phyloP scores from a whole-genome alignment of 2,888 invertebrate species.

The Lamproptera curius region DNA sequence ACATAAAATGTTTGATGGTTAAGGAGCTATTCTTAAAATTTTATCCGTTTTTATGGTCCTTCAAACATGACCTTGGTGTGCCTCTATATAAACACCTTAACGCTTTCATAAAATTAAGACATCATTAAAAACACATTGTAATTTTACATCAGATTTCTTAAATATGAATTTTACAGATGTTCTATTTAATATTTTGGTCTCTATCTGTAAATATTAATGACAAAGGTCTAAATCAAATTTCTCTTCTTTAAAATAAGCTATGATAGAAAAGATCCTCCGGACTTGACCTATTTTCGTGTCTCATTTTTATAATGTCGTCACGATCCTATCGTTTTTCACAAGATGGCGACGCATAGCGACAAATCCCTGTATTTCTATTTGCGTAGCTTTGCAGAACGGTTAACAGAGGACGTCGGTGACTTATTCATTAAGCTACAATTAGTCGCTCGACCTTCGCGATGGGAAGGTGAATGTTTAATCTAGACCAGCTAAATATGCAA shows the following conservation, averaged over 20 bases:
- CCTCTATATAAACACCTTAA: conserved; percentile 8
- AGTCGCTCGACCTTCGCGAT: conserved; percentile 19
- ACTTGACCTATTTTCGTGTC: conserved; percentile 55
- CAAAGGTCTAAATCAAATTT: no score
- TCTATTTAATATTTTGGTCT: no score
- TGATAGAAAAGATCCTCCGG: conserved; percentile 31
- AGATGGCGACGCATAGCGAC: conserved; percentile 75
- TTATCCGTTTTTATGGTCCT: conserved; percentile 9
- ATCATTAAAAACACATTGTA: conserved; percentile 7
- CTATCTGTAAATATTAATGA: no score
- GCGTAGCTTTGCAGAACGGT: conserved; percentile 63
- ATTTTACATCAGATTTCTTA: not conserved
- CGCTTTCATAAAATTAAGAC: conserved; percentile 7
- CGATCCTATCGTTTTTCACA: conserved; percentile 77
- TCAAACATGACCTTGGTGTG: conserved; percentile 8
- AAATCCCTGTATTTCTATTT: conserved; percentile 78
- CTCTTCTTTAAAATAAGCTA: not conserved
- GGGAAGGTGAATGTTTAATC: conserved; percentile 21
- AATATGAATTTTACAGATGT: no score
- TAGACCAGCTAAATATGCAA: conserved; percentile 61
- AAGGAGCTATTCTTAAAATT: conserved; percentile 1
- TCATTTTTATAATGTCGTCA: conserved; percentile 68
- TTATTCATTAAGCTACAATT: conserved; percentile 27
- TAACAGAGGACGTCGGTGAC: conserved; percentile 31
- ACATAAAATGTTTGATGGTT: conserved; percentile 1